These are phyloP conservation scores for Cephalotes varians DNA, from an alignment of 2,888 invertebrate genomes.

Conservation along the genomic window DNA sequence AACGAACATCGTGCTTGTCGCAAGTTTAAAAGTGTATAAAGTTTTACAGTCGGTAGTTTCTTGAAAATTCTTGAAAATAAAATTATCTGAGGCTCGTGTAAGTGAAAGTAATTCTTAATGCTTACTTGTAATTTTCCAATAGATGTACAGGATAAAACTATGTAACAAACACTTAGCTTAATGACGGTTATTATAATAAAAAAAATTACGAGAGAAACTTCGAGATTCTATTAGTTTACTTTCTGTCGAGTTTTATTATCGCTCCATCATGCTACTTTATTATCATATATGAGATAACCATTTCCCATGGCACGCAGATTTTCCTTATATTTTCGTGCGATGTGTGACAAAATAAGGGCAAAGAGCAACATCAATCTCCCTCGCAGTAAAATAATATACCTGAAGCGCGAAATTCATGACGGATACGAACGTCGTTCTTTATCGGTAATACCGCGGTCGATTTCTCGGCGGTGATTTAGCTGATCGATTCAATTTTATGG, in stretches of 20 bases:
- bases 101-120: not conserved
- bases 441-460: conserved; percentile 59
- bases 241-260: not conserved
- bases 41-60: not conserved
- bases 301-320: not conserved
- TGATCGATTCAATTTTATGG: conserved; percentile 78
- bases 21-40: not conserved
- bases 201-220: not conserved
- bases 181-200: not conserved
- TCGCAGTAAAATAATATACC: conserved; percentile 33
- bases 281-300: not conserved
- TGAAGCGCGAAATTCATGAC: conserved; percentile 32
- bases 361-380: conserved; percentile 3
- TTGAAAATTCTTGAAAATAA: not conserved
- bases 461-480: conserved; percentile 77
- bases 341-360: conserved; percentile 18
- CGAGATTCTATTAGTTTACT: not conserved
- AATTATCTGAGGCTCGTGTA: not conserved
- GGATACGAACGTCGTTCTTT: conserved; percentile 36
- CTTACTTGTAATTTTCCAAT: not conserved
- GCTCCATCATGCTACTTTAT: not conserved
- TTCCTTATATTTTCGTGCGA: not conserved
- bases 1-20: not conserved
- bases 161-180: not conserved
- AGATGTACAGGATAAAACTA: not conserved